phyloP scores from a whole-genome alignment of 2,888 invertebrate species.

The Toxonevra muliebris region DNA sequence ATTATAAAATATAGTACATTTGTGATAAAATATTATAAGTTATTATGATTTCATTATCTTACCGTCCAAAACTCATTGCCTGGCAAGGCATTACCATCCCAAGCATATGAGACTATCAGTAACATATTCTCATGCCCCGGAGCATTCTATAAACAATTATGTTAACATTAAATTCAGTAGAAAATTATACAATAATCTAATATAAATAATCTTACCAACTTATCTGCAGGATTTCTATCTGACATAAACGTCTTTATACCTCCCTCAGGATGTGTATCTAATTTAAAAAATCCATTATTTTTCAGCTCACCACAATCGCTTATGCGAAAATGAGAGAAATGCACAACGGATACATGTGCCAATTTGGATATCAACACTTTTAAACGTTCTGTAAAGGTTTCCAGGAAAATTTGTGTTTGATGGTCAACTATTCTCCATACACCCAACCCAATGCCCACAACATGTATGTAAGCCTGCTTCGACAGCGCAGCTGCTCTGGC shows the following conservation, averaged over 20 bases:
- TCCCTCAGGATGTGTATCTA: slow-evolving; percentile 51
- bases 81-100: slow-evolving; percentile 78
- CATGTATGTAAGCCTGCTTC: slow-evolving; percentile 70
- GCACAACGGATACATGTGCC: slow-evolving; percentile 70
- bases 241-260: slow-evolving; percentile 68
- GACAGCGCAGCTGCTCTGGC: slow-evolving; percentile 66
- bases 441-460: slow-evolving; percentile 74
- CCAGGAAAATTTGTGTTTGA: slow-evolving; percentile 71
- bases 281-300: slow-evolving; percentile 60
- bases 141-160: slow-evolving; percentile 7
- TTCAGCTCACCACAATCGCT: slow-evolving; percentile 65
- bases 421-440: slow-evolving; percentile 72
- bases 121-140: slow-evolving; percentile 63
- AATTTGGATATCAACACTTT: slow-evolving; percentile 66
- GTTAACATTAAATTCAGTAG: background rate
- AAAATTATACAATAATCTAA: background rate
- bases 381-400: slow-evolving; percentile 71
- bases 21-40: slow-evolving; percentile 1
- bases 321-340: slow-evolving; percentile 72
- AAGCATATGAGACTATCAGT: slow-evolving; percentile 77
- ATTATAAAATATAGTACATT: slow-evolving; percentile 4
- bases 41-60: slow-evolving; percentile 10
- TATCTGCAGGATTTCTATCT: slow-evolving; percentile 69
- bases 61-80: slow-evolving; percentile 78
- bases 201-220: slow-evolving; percentile 53